Conservation (phyloP, 2,888 invertebrate species). For the Tetragonula carbonaria region DNA sequence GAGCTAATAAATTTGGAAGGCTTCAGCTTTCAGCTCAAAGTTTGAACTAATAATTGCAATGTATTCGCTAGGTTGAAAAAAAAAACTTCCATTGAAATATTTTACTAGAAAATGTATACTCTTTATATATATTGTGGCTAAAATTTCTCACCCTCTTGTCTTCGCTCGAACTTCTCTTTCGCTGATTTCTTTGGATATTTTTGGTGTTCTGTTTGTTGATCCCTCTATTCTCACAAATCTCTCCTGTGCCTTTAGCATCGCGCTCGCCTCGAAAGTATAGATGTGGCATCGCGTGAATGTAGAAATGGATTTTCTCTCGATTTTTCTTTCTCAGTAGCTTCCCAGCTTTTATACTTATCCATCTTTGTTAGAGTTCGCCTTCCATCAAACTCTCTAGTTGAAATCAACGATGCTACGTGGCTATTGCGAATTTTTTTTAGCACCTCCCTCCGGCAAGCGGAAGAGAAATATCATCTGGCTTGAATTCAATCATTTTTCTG, state of each 20-base stretch:
- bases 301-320: slow-evolving; percentile 2
- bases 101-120: no score
- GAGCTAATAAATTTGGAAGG: no score
- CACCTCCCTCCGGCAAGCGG: background rate
- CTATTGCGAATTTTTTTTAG: background rate
- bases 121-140: no score
- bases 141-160: background rate
- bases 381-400: background rate
- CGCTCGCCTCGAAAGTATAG: background rate
- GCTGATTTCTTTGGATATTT: background rate
- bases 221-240: background rate
- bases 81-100: no score
- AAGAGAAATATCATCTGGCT: no score
- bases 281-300: background rate
- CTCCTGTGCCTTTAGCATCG: background rate
- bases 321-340: background rate
- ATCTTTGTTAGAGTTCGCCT: background rate
- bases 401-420: background rate
- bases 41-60: no score
- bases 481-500: no score
- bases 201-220: background rate
- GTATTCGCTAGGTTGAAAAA: no score
- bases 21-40: no score
- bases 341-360: background rate
- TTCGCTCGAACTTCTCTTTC: background rate